Evolutionary conservation across 2,888 invertebrate species (phyloP).

Genomic region (Sturmia bella): DNA sequence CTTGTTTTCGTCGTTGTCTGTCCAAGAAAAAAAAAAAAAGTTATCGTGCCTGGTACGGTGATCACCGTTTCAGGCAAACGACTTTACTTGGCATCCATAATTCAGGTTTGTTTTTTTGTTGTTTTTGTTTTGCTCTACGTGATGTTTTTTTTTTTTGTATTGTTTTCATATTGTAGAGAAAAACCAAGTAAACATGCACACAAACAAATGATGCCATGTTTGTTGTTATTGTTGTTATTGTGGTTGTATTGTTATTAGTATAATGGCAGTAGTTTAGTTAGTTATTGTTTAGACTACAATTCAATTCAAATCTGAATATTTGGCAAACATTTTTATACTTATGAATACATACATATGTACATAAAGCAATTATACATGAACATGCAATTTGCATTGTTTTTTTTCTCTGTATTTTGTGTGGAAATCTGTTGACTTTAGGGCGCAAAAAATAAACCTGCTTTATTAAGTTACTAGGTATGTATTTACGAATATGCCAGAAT

Average conservation of each 20-base stretch:
- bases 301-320: slow-evolving; percentile 42
- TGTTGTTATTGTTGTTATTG: slow-evolving; percentile 26
- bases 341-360: background rate
- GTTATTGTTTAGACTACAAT: slow-evolving; percentile 63
- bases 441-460: background rate
- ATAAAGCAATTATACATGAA: background rate
- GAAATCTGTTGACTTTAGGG: slow-evolving; percentile 11
- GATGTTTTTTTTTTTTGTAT: slow-evolving; percentile 49
- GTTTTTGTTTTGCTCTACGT: slow-evolving; percentile 24
- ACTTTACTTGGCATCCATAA: slow-evolving; percentile 69
- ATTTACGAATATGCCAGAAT: no score
- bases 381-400: slow-evolving; percentile 10
- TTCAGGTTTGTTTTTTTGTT: slow-evolving; percentile 64
- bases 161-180: slow-evolving; percentile 43
- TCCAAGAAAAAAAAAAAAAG: slow-evolving; percentile 18
- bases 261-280: slow-evolving; percentile 50
- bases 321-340: slow-evolving; percentile 3
- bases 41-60: slow-evolving; percentile 78
- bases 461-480: no score
- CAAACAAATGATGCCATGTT: background rate
- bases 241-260: slow-evolving; percentile 58
- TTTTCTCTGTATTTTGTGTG: slow-evolving; percentile 7
- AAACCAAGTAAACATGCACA: slow-evolving; percentile 7
- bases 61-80: slow-evolving; percentile 77
- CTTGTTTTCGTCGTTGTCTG: slow-evolving; percentile 27